phyloP scores from a whole-genome alignment of 1,140 invertebrate genomes.

The Hydropsyche tenuis region DNA sequence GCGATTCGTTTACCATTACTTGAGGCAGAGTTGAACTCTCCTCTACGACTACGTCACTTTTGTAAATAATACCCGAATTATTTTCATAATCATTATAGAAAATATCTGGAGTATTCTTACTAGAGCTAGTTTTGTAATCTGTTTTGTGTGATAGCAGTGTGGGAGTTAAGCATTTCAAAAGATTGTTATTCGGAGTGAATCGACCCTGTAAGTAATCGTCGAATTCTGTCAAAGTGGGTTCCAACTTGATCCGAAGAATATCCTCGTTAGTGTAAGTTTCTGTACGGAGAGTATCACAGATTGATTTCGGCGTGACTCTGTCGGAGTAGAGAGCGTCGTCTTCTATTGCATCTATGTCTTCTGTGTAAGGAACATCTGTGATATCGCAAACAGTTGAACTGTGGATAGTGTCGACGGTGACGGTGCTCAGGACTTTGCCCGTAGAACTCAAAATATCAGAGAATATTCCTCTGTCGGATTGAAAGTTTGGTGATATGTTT shows the following conservation, averaged over 20 bases:
- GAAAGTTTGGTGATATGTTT: conserved; percentile 61
- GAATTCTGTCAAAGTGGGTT: conserved; percentile 52
- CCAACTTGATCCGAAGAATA: conserved; percentile 60
- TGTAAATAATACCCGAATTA: conserved; percentile 39
- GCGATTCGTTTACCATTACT: background rate
- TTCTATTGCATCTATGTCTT: conserved; percentile 54
- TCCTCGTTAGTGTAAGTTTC: conserved; percentile 61
- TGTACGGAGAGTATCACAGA: conserved; percentile 58
- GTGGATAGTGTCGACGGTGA: conserved; percentile 58
- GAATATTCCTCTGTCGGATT: conserved; percentile 61
- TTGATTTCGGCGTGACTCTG: conserved; percentile 53
- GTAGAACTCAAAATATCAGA: conserved; percentile 60
- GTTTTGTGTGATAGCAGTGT: conserved; percentile 3
- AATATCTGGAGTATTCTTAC: conserved; percentile 15
- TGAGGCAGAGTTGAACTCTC: conserved; percentile 38
- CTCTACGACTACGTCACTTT: conserved; percentile 44
- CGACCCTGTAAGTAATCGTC: conserved; percentile 40
- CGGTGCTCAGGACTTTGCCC: conserved; percentile 60
- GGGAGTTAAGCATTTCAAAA: background rate
- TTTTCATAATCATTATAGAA: conserved; percentile 11
- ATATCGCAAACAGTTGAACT: conserved; percentile 53
- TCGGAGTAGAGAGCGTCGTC: conserved; percentile 47
- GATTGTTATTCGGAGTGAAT: background rate
- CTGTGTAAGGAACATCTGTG: conserved; percentile 56
- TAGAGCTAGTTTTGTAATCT: background rate